phyloP scores from a whole-genome alignment of 1,140 invertebrate species.

The Orchesella cincta region DNA sequence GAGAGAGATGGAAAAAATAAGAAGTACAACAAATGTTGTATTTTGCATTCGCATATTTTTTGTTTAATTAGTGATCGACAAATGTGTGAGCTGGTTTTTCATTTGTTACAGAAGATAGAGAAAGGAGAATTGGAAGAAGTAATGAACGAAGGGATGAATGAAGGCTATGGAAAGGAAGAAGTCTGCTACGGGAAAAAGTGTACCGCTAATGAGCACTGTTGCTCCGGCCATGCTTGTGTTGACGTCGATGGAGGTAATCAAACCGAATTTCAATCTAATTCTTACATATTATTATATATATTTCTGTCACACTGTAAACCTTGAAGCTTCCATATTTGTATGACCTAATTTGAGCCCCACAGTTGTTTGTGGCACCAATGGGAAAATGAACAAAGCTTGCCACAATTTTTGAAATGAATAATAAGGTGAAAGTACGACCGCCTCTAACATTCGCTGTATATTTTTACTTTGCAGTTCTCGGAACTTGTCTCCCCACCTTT shows the following conservation, averaged over 20 bases:
- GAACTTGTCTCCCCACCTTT: conserved; percentile 71
- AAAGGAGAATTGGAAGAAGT: conserved; percentile 50
- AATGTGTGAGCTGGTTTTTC: conserved; percentile 15
- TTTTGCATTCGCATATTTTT: too few relatives aligned
- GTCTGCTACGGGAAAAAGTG: conserved; percentile 61
- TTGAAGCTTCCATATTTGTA: background rate
- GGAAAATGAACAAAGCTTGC: too few relatives aligned
- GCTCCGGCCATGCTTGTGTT: conserved; percentile 71
- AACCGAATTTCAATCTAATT: background rate
- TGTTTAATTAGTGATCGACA: too few relatives aligned
- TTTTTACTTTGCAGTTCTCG: conserved; percentile 60
- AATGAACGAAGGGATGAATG: conserved; percentile 44
- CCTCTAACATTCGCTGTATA: background rate
- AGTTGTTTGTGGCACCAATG: too few relatives aligned
- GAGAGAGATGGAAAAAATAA: too few relatives aligned
- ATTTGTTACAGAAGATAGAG: conserved; percentile 46
- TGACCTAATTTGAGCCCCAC: background rate
- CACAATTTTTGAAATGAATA: too few relatives aligned
- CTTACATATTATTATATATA: too few relatives aligned
- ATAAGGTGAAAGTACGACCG: too few relatives aligned
- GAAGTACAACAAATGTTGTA: too few relatives aligned
- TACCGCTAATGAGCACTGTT: conserved; percentile 74
- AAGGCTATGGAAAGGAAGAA: conserved; percentile 39
- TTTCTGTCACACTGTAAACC: too few relatives aligned
- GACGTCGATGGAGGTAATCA: conserved; percentile 69